Evolutionary conservation across 1,140 invertebrate genomes (phyloP), one percentile per base, ranked within the genome.

Genomic region (Bombus turneri): DNA sequence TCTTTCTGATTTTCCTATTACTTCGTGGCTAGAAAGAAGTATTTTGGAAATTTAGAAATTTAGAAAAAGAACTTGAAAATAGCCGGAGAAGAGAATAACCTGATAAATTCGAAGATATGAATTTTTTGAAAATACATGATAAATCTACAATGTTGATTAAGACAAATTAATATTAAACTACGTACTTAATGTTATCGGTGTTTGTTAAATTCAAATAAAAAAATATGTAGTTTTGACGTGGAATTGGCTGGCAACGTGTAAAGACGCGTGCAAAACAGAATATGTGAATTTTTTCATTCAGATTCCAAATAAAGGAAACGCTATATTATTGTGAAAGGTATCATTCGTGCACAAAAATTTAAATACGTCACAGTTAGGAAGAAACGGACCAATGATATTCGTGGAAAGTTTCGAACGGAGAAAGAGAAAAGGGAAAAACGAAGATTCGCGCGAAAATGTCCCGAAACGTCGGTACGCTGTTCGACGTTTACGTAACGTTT

Each of bases 401-500:
- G 31, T 1, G 5, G n/a, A 31, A 10, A 37, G 31, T 3, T 71
- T 13, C 2, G 34, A 39, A 13, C 28, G 4, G 22, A 25, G 39
- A 41, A 41, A 3, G 6, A 4, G 25, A 71, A 4, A 31, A 31
- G 2, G 64, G 80, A 88, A n/a, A 53, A 82, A 59, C 10, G 31
- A 39, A 57, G 64, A 53, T 78, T 34, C 64, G 53, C 64, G 64
- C 83, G 89, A 88, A 84, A 78, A 90, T 64, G 83, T 68, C 75
- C 68, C 83, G 66, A 31, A 83, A 79, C 69, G 82, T 81, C 68
- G 83, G 76, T 91, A 83, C 77, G 66, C 10, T 62, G 68, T 53
- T 71, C 64, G 72, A 72, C 64, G 87, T 91, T 91, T 91, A 91
- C 86, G 87, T 91, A 91, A 91, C 88, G 81, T 72, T 87, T 87